phyloP scores from a whole-genome alignment of 2,797 vertebrate genomes.

The Enteromius paludinosus region DNA sequence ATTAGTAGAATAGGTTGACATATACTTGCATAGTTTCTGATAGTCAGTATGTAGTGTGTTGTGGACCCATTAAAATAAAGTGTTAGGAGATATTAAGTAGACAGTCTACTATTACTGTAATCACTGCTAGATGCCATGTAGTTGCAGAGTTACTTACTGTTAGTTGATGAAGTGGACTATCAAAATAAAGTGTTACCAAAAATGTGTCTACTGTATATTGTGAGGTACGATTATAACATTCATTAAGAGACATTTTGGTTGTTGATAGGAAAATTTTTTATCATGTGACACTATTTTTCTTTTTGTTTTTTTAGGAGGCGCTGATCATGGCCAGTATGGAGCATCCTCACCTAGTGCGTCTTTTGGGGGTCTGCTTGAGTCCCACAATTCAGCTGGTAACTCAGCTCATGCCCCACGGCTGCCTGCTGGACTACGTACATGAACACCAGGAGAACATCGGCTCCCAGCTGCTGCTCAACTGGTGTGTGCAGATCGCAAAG shows the following conservation, averaged over 20 bases:
- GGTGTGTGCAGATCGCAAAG: slow-evolving; percentile 92
- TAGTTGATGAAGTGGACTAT: too few relatives aligned
- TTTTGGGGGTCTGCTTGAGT: slow-evolving; percentile 86
- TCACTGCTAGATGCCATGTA: too few relatives aligned
- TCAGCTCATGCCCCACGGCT: slow-evolving; percentile 89
- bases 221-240: neutral
- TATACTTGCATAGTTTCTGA: too few relatives aligned
- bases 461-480: slow-evolving; percentile 87
- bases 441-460: slow-evolving; percentile 90
- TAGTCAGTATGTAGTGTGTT: too few relatives aligned
- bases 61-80: too few relatives aligned
- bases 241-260: neutral
- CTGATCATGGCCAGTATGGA: slow-evolving; percentile 91
- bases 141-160: too few relatives aligned
- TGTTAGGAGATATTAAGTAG: too few relatives aligned
- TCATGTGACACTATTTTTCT: neutral
- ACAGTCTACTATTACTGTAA: too few relatives aligned
- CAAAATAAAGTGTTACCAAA: too few relatives aligned
- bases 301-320: slow-evolving; percentile 77
- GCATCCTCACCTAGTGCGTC: slow-evolving; percentile 85
- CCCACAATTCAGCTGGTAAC: slow-evolving; percentile 87
- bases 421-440: slow-evolving; percentile 86
- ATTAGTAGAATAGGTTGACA: too few relatives aligned
- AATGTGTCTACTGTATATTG: neutral
- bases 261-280: neutral